Percentiles rank a stretch among this genome's conserved stretches.
phyloP scores from a whole-genome alignment of 2,888 invertebrate genomes.

The Prosapia bicincta region DNA sequence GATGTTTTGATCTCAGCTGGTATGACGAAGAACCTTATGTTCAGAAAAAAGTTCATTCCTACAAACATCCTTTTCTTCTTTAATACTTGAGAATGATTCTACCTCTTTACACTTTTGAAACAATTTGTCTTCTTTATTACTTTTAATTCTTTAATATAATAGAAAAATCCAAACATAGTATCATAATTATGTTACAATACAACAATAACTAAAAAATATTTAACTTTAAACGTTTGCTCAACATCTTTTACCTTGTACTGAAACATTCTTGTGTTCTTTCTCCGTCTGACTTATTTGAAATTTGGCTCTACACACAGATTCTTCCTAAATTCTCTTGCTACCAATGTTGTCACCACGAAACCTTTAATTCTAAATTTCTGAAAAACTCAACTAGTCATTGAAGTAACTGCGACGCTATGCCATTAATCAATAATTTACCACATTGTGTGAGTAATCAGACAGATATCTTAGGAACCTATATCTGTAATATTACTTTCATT shows the following conservation, averaged over 20 bases:
- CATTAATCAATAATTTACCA: too few relatives aligned
- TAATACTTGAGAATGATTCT: constrained; percentile 6
- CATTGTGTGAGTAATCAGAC: too few relatives aligned
- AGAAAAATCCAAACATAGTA: constrained; percentile 15
- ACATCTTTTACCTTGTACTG: constrained; percentile 16
- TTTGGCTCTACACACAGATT: constrained; percentile 3
- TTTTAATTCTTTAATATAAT: constrained; percentile 11
- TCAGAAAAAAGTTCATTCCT: constrained; percentile 8
- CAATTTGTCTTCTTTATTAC: constrained; percentile 4
- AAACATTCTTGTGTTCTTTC: constrained; percentile 4
- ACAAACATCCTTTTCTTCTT: too few relatives aligned
- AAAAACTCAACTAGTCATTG: constrained; percentile 13
- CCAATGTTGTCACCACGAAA: constrained; percentile 13
- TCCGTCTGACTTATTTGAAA: background rate
- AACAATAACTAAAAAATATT: constrained; percentile 8
- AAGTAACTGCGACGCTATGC: constrained; percentile 22
- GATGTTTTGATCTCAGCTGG: constrained; percentile 2
- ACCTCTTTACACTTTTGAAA: constrained; percentile 12
- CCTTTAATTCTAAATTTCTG: constrained; percentile 12
- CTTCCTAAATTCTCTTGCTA: constrained; percentile 10
- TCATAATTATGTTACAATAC: constrained; percentile 7
- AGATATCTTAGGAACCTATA: too few relatives aligned
- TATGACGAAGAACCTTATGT: constrained; percentile 5
- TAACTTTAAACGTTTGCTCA: constrained; percentile 9
- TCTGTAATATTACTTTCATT: too few relatives aligned